Conservation (phyloP, 2,888 invertebrate genomes). For the Oeneis ivallda region DNA sequence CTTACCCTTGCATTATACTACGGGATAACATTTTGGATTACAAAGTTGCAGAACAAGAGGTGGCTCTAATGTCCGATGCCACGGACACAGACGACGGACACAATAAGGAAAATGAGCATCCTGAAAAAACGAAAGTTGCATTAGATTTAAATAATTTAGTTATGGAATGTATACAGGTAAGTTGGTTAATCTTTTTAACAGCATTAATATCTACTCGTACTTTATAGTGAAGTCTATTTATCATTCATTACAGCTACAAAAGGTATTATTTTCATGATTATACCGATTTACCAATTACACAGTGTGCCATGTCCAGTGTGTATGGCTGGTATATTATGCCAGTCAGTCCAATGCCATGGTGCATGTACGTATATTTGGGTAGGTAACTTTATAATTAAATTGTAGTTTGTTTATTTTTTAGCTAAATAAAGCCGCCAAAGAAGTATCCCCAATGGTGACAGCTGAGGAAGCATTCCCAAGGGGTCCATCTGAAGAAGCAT, state of each 20-base stretch:
- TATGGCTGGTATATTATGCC: neutral
- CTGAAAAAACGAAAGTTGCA: slow-evolving; percentile 7
- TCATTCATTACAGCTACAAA: slow-evolving; percentile 7
- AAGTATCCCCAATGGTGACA: slow-evolving; percentile 5
- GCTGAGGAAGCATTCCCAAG: neutral
- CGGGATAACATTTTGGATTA: slow-evolving; percentile 7
- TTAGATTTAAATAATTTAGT: slow-evolving; percentile 7
- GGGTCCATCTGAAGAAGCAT: slow-evolving; percentile 5
- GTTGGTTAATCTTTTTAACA: slow-evolving; percentile 5
- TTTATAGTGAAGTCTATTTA: slow-evolving; percentile 3
- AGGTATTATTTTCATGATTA: slow-evolving; percentile 3
- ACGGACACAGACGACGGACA: slow-evolving; percentile 4
- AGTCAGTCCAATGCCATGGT: slow-evolving; percentile 1
- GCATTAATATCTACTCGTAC: slow-evolving; percentile 4
- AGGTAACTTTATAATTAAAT: slow-evolving; percentile 4
- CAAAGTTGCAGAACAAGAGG: slow-evolving; percentile 5
- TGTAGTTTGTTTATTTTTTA: slow-evolving; percentile 7
- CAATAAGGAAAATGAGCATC: slow-evolving; percentile 5
- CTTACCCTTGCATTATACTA: slow-evolving; percentile 5
- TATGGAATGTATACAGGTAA: slow-evolving; percentile 7
- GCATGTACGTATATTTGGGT: slow-evolving; percentile 5
- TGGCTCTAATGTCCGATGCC: slow-evolving; percentile 4
- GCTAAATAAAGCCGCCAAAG: slow-evolving; percentile 4
- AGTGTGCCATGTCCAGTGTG: slow-evolving; percentile 5
- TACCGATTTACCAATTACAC: slow-evolving; percentile 5